Percentiles rank a stretch among this genome's conserved stretches.
Conservation (phyloP, 2,797 vertebrate species). For the Hippopotamyrus pictus region DNA sequence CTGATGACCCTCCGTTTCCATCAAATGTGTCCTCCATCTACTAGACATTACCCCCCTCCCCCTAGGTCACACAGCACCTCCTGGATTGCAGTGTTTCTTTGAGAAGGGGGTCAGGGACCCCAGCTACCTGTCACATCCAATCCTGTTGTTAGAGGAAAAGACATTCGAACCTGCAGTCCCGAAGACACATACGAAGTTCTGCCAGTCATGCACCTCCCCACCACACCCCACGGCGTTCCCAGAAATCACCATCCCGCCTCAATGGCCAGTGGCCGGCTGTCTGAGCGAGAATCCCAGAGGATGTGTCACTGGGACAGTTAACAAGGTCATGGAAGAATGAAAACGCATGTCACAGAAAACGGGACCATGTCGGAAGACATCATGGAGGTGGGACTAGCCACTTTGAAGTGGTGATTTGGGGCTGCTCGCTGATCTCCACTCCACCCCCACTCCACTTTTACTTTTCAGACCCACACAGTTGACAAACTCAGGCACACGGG, state of each 20-base stretch:
- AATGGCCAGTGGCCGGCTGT: constrained; percentile 23
- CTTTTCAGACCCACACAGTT: neutral
- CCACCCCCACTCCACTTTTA: neutral
- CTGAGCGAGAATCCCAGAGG: neutral
- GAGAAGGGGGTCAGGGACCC: constrained; percentile 55
- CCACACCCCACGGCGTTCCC: constrained; percentile 27
- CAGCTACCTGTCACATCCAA: constrained; percentile 67
- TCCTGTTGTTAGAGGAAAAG: constrained; percentile 70
- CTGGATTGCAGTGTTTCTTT: constrained; percentile 22
- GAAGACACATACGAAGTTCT: constrained; percentile 49
- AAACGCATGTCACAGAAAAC: neutral
- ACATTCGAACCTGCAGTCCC: constrained; percentile 65
- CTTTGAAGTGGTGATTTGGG: neutral
- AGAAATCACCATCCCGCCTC: constrained; percentile 29
- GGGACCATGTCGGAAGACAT: neutral
- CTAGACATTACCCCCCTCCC: constrained; percentile 20
- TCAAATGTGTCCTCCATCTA: neutral
- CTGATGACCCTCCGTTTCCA: neutral
- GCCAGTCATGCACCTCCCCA: constrained; percentile 15
- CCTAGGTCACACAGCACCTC: constrained; percentile 14
- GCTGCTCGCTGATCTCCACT: neutral
- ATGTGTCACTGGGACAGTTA: neutral
- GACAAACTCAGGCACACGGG: neutral
- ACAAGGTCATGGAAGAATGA: neutral
- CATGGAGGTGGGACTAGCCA: neutral